A percentile compares a stretch with the other conserved stretches of the same genome.
Evolutionary conservation across 1,140 invertebrate genomes (phyloP).

Genomic region (Battus philenor): DNA sequence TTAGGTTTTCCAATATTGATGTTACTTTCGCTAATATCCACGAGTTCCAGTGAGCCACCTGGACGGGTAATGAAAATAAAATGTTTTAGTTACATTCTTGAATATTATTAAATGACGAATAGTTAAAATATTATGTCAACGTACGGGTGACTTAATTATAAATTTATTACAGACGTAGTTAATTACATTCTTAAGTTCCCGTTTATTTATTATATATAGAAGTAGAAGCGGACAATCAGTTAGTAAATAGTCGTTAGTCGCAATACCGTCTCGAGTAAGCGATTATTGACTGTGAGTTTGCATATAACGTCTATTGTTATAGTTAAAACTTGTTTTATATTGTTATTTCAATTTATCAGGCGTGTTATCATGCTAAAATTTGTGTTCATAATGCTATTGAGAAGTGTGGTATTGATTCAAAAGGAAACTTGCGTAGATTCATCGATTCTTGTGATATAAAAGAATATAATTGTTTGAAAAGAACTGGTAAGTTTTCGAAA

Average conservation of each 20-base stretch:
- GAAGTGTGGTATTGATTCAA: slow-evolving; percentile 38
- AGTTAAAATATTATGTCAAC: too few species aligned
- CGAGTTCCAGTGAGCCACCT: background rate
- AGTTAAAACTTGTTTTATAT: background rate
- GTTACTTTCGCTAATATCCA: too few species aligned
- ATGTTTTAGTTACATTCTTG: too few species aligned
- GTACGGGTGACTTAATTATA: too few species aligned
- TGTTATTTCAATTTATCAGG: slow-evolving; percentile 25
- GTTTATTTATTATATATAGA: background rate
- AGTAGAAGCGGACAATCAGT: background rate
- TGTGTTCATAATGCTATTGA: slow-evolving; percentile 46
- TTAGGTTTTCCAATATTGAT: too few species aligned
- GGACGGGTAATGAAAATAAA: slow-evolving; percentile 11
- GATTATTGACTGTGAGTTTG: too few species aligned
- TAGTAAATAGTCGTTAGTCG: background rate
- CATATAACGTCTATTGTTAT: too few species aligned
- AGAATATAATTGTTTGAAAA: slow-evolving; percentile 51
- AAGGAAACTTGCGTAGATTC: slow-evolving; percentile 37
- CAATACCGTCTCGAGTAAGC: too few species aligned
- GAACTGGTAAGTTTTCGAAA: slow-evolving; percentile 28
- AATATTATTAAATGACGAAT: too few species aligned
- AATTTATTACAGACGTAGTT: too few species aligned
- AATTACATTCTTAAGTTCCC: too few species aligned
- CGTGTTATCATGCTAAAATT: slow-evolving; percentile 45
- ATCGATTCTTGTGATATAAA: slow-evolving; percentile 54